phyloP scores from a whole-genome alignment of 2,113 vertebrate species.

The Pampusana beccarii region DNA sequence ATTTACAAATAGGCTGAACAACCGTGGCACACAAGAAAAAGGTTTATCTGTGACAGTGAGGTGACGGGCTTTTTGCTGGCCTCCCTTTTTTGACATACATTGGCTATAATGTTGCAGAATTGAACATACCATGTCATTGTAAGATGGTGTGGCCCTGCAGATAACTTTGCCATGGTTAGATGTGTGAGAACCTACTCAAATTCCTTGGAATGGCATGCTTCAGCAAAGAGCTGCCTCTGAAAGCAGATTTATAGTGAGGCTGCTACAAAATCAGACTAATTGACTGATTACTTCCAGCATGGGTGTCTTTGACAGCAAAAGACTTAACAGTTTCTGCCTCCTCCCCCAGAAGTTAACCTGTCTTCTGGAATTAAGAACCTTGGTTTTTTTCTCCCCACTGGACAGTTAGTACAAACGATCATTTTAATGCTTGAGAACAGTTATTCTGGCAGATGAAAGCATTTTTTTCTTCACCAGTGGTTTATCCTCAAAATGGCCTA shows the following conservation, averaged over 20 bases:
- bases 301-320: not conserved
- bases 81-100: not conserved
- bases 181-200: not conserved
- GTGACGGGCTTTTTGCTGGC: not conserved
- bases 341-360: not conserved
- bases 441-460: not conserved
- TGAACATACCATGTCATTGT: not conserved
- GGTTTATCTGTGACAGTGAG: not conserved
- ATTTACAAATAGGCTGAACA: not conserved
- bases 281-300: slow-evolving; percentile 3
- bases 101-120: not conserved
- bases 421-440: not conserved
- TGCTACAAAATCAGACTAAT: slow-evolving; percentile 34
- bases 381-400: not conserved
- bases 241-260: slow-evolving; percentile 2
- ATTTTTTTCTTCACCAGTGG: slow-evolving; percentile 1
- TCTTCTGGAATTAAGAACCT: slow-evolving; percentile 25
- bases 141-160: not conserved
- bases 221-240: not conserved
- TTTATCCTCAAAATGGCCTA: not conserved
- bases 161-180: not conserved
- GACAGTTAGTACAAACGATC: not conserved
- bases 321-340: not conserved
- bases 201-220: not conserved
- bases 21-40: not conserved